Conservation (phyloP, 2,113 vertebrate species). For the Fulmarus glacialis region DNA sequence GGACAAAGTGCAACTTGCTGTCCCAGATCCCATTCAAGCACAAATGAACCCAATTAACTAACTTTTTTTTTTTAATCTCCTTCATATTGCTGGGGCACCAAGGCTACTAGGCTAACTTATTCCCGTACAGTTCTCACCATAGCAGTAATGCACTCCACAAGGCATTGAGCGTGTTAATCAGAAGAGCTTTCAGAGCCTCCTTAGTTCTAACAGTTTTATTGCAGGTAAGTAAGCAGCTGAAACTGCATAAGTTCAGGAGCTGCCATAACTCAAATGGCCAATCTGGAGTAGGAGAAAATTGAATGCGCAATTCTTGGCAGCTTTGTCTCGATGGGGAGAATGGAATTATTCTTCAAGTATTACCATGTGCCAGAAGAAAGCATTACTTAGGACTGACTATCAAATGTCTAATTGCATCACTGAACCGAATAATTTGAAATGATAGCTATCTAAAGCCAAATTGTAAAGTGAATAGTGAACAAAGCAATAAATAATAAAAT, state of each 20-base stretch:
- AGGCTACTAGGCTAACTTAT: not conserved
- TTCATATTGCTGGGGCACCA: not conserved
- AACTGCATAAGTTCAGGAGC: not conserved
- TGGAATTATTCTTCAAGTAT: constrained; percentile 21
- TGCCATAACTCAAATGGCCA: constrained; percentile 13
- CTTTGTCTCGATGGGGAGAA: not conserved
- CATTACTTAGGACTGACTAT: not conserved
- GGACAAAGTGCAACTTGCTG: not conserved
- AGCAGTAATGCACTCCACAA: not conserved
- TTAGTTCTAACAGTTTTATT: constrained; percentile 36
- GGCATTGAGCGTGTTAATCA: not conserved
- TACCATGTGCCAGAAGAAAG: constrained; percentile 6
- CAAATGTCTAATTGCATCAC: constrained; percentile 17
- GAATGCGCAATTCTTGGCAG: not conserved
- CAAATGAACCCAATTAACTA: not conserved
- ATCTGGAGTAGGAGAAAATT: constrained; percentile 2
- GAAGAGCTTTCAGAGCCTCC: not conserved
- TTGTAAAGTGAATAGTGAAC: constrained; percentile 26
- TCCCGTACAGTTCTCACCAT: not conserved
- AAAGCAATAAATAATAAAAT: constrained; percentile 58
- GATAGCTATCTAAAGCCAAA: constrained; percentile 30
- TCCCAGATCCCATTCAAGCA: not conserved
- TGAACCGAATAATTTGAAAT: constrained; percentile 33
- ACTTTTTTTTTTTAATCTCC: not conserved
- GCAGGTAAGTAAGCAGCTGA: constrained; percentile 11